Conservation (phyloP, 92 coral and sea anemone genomes). For the Palythoa grandiflora region DNA sequence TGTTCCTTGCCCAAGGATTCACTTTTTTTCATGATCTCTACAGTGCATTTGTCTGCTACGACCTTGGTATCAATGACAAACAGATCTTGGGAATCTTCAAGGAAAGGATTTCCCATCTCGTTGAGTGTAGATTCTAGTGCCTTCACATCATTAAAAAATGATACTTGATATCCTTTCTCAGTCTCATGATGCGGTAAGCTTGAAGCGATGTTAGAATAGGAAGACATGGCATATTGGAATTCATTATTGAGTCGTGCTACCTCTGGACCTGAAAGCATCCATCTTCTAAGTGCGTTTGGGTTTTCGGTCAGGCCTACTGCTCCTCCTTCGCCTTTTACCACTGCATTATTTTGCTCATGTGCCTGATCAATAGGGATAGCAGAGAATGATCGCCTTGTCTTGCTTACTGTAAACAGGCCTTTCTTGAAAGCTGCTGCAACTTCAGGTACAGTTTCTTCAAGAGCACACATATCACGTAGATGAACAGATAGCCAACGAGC, state of each 20-base stretch:
- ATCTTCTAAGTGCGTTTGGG: conserved; percentile 41
- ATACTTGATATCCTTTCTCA: conserved; percentile 16
- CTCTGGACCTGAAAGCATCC: conserved; percentile 46
- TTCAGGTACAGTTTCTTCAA: conserved; percentile 5
- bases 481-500: conserved; percentile 33
- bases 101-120: conserved; percentile 19
- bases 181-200: conserved; percentile 16
- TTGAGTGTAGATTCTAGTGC: conserved; percentile 17
- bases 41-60: conserved; percentile 29
- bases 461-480: conserved; percentile 45
- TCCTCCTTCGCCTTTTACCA: conserved; percentile 16
- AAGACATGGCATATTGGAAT: conserved; percentile 12
- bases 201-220: conserved; percentile 14
- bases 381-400: conserved; percentile 41
- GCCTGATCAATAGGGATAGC: conserved; percentile 56
- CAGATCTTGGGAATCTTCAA: conserved; percentile 17
- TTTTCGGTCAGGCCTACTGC: conserved; percentile 46
- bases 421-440: conserved; percentile 3
- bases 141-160: conserved; percentile 15
- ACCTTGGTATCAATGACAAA: conserved; percentile 13
- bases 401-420: conserved; percentile 25
- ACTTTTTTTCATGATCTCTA: conserved; percentile 5
- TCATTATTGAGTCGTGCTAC: conserved; percentile 17
- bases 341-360: conserved; percentile 48
- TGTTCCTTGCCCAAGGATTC: conserved; percentile 42